Evolutionary conservation across 2,113 vertebrate genomes (phyloP).

Genomic region (Todiramphus chloris): DNA sequence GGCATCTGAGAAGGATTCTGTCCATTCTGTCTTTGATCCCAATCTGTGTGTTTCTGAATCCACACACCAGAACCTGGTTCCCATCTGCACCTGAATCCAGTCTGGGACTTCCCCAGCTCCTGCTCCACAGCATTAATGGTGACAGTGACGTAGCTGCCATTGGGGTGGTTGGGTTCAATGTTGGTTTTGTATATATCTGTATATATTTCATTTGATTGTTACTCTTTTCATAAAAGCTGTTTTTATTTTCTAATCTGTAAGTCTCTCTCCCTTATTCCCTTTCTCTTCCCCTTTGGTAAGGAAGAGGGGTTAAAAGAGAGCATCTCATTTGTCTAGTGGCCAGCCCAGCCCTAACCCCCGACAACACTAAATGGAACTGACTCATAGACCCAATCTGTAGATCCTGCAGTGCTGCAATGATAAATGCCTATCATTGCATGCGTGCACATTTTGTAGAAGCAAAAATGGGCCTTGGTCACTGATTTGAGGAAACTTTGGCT

Average conservation of each 20-base stretch:
- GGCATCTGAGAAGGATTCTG: background rate
- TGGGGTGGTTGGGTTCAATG: background rate
- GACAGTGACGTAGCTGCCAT: background rate
- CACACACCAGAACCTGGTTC: too few species aligned
- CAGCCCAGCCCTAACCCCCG: background rate
- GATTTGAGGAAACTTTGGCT: background rate
- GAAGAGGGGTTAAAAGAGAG: background rate
- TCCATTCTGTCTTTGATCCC: background rate
- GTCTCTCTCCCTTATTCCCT: background rate
- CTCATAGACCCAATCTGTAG: background rate
- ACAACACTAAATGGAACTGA: background rate
- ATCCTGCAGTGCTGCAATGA: background rate
- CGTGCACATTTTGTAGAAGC: background rate
- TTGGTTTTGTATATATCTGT: background rate
- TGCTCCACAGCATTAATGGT: background rate
- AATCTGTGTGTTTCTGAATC: background rate
- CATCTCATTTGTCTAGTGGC: background rate
- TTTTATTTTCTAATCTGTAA: background rate
- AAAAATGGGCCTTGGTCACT: background rate
- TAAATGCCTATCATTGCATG: background rate
- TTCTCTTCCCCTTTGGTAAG: background rate
- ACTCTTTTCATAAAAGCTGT: background rate
- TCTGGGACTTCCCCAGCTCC: background rate
- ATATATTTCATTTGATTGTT: background rate
- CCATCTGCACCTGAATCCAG: background rate